These are phyloP conservation scores for Callionymus lyra DNA, from an alignment of 2,113 vertebrate species.

Conservation along the genomic window DNA sequence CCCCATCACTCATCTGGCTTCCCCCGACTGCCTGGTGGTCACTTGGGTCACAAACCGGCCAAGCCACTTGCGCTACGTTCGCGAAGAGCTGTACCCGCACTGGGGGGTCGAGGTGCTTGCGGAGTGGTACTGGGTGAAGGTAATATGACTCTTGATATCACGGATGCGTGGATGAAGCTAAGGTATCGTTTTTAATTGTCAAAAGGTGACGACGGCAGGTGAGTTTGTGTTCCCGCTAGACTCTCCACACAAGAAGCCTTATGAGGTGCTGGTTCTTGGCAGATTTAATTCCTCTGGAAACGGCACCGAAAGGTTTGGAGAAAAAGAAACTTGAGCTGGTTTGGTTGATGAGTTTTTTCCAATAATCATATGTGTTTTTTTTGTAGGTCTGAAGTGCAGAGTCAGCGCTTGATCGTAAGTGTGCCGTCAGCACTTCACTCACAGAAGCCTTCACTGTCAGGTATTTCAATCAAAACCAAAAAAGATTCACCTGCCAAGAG, in stretches of 20 bases:
- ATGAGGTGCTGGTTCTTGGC: constrained; percentile 84
- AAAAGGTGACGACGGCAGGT: constrained; percentile 80
- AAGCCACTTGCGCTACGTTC: constrained; percentile 79
- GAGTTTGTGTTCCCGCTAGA: constrained; percentile 89
- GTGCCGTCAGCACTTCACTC: constrained; percentile 87
- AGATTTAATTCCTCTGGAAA: constrained; percentile 44
- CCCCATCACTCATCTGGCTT: constrained; percentile 72
- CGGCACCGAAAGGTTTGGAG: constrained; percentile 28
- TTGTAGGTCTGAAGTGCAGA: constrained; percentile 52
- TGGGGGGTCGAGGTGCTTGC: constrained; percentile 79
- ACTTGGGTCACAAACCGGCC: constrained; percentile 93
- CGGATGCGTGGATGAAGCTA: no score
- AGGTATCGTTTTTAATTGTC: rapidly evolving
- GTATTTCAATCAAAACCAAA: no score
- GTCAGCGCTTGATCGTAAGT: constrained; percentile 81
- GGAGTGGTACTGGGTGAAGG: constrained; percentile 96
- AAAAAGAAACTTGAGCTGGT: neutral
- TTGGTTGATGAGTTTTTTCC: neutral
- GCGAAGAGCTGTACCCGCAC: constrained; percentile 82
- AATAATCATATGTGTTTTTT: neutral
- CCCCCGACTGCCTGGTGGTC: constrained; percentile 76
- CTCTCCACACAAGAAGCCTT: constrained; percentile 92
- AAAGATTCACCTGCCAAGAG: no score
- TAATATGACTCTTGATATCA: constrained; percentile 40
- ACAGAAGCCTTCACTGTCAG: constrained; percentile 86